phyloP scores from a whole-genome alignment of 2,797 vertebrate genomes.

The Triplophysa bombifrons region DNA sequence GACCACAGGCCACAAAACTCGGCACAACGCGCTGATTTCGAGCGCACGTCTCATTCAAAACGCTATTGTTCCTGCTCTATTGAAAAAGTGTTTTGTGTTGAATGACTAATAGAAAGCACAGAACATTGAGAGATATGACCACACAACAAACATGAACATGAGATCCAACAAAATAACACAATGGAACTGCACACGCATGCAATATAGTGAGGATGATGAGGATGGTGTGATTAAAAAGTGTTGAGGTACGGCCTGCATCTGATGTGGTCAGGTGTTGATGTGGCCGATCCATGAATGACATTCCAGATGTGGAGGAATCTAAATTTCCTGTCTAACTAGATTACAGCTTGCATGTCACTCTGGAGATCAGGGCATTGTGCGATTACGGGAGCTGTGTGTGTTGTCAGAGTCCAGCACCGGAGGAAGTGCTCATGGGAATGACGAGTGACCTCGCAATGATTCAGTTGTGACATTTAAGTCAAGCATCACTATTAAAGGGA shows the following conservation, averaged over 20 bases:
- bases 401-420: slow-evolving; percentile 20
- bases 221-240: background rate
- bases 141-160: too few species aligned
- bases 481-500: background rate
- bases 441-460: background rate
- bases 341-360: slow-evolving; percentile 57
- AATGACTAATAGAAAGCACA: too few species aligned
- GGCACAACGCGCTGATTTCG: too few species aligned
- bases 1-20: too few species aligned
- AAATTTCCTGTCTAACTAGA: slow-evolving; percentile 58
- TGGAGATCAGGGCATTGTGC: slow-evolving; percentile 56
- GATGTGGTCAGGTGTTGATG: background rate
- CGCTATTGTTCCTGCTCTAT: too few species aligned
- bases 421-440: background rate
- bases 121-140: too few species aligned
- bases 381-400: slow-evolving; percentile 55
- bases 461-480: background rate
- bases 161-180: too few species aligned
- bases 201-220: too few species aligned
- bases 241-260: background rate
- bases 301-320: slow-evolving; percentile 30
- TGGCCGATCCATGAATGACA: background rate
- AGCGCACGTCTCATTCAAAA: too few species aligned
- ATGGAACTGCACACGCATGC: too few species aligned
- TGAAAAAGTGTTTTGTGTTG: too few species aligned